Conservation (phyloP, 2,797 vertebrate species). For the Enteromius radiatus region DNA sequence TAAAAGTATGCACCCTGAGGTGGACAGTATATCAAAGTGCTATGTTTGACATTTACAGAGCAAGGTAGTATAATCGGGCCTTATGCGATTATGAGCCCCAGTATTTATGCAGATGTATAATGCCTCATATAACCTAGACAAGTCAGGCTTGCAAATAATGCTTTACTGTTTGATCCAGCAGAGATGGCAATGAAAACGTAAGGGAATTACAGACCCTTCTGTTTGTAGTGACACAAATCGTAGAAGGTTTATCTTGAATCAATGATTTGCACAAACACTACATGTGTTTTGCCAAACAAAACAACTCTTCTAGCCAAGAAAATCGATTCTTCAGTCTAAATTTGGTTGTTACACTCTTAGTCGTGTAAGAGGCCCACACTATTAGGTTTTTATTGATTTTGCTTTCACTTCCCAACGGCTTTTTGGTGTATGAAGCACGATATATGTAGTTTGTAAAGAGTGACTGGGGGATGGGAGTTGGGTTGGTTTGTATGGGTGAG, state of each 20-base stretch:
- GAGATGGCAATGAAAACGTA: slow-evolving; percentile 53
- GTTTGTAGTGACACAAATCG: slow-evolving; percentile 3
- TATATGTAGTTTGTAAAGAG: slow-evolving; percentile 44
- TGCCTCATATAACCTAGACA: slow-evolving; percentile 75
- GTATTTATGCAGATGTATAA: slow-evolving; percentile 77
- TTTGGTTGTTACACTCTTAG: slow-evolving; percentile 18
- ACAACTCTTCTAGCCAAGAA: slow-evolving; percentile 19
- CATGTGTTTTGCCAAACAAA: slow-evolving; percentile 30
- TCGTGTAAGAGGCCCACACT: slow-evolving; percentile 19
- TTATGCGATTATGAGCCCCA: slow-evolving; percentile 71
- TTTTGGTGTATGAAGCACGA: slow-evolving; percentile 2
- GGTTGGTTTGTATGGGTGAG: slow-evolving; percentile 44
- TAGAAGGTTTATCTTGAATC: slow-evolving; percentile 11
- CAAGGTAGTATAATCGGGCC: slow-evolving; percentile 56
- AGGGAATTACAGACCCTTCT: slow-evolving; percentile 3
- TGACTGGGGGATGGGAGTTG: slow-evolving; percentile 32
- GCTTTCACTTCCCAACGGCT: slow-evolving; percentile 33
- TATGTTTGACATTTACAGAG: slow-evolving; percentile 79
- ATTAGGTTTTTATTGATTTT: slow-evolving; percentile 45
- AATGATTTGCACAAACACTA: slow-evolving; percentile 15
- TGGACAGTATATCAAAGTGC: slow-evolving; percentile 74
- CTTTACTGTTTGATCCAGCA: slow-evolving; percentile 53
- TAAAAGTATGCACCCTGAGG: slow-evolving; percentile 67
- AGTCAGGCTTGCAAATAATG: slow-evolving; percentile 63
- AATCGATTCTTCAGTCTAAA: slow-evolving; percentile 21